Evolutionary conservation across 2,113 vertebrate species (phyloP), one percentile per base, ranked within the genome.

Genomic region (Seriola dumerili): DNA sequence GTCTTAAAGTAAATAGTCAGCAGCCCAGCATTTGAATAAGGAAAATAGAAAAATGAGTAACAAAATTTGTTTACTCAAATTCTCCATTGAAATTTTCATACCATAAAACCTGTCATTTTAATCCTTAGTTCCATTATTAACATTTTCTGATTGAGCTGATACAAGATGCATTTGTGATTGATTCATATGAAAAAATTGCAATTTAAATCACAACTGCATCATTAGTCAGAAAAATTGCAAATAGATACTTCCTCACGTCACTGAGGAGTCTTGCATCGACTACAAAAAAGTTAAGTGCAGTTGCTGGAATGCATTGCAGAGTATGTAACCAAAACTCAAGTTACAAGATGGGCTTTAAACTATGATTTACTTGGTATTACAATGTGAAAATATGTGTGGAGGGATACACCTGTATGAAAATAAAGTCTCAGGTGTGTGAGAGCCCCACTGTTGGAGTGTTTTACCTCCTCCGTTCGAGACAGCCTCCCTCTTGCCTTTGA

Each of bases 401-500:
- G 1, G 4, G 1, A 34, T 23, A 16, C 34, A 63, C 25, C 48
- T 52, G 63, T 21, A 36, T 16, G 4, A 23, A 48, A 55, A 17
- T 32, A 23, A 57, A 61, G 2, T 52, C 11, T 48, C 6, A 8
- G 57, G n/a, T 57, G 34, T 74, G 29, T 46, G 54, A 40, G 46
- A 68, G 25, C 57, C 16, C 5, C n/a, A 68, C 48, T 29, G 46
- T 34, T 58, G 4, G 46, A 48, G 46, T 48, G 11, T 76, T 61
- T 76, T 34, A 50, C 25, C 69, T 4, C 34, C 42, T 59, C 44
- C 57, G 5, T 13, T 25, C 54, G 0, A 46, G 11, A 63, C 64
- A 50, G 46, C 21, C 13, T 74, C 21, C n/a, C 32, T 40, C 40
- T 59, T 52, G 59, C 68, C 55, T 58, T 42, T 75, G 67, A 76